A percentile compares a stretch with the other conserved stretches of the same genome.
Conservation (phyloP, 2,113 vertebrate species). For the Pelecanus crispus region DNA sequence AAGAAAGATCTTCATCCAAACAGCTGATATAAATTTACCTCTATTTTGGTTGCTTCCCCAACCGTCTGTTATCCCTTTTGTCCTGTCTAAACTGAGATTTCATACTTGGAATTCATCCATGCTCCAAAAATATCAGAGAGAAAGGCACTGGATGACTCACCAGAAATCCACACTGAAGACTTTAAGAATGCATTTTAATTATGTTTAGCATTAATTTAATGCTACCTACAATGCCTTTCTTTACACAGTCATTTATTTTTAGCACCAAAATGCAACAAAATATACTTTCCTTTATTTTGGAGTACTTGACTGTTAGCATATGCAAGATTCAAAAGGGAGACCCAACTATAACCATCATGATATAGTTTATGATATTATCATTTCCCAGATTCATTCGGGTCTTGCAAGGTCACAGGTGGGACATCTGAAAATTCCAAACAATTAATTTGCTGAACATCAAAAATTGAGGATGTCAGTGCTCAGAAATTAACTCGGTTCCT, state of each 20-base stretch:
- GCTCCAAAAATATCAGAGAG: constrained; percentile 21
- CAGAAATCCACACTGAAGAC: neutral
- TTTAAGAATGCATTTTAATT: constrained; percentile 29
- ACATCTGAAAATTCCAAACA: neutral
- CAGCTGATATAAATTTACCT: neutral
- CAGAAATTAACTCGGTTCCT: neutral
- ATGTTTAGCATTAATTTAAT: neutral
- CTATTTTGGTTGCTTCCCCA: neutral
- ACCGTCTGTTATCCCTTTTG: neutral
- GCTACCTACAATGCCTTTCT: neutral
- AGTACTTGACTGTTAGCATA: neutral
- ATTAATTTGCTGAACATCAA: neutral
- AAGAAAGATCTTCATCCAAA: neutral
- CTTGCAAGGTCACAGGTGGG: neutral
- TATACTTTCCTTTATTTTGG: neutral
- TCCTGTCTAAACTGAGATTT: neutral
- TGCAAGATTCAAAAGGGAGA: neutral
- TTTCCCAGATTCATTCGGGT: neutral
- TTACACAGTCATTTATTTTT: neutral
- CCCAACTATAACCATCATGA: neutral
- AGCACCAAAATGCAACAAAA: neutral
- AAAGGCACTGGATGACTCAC: constrained; percentile 23
- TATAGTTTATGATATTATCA: neutral
- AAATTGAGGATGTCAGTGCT: neutral
- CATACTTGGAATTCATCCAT: neutral